Percentiles rank a stretch among this genome's conserved stretches.
Evolutionary conservation across 2,797 vertebrate genomes (phyloP).

Genomic region (Hirundo rustica): DNA sequence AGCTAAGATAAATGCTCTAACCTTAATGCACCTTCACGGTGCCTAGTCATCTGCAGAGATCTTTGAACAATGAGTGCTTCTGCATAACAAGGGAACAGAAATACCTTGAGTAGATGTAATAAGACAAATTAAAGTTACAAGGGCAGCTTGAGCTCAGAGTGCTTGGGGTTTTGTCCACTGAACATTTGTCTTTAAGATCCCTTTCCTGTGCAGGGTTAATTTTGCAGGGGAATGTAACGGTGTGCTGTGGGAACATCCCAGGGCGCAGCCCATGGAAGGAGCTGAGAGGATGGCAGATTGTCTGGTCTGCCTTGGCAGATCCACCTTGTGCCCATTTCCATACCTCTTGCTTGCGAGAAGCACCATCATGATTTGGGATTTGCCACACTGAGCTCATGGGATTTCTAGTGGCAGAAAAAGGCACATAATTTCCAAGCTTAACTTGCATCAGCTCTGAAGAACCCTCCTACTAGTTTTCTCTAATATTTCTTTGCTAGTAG

Average conservation of each 20-base stretch:
- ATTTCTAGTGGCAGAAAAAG: not conserved
- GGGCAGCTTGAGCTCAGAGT: not conserved
- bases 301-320: not conserved
- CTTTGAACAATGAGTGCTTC: conserved; percentile 37
- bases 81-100: conserved; percentile 25
- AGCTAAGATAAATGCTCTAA: conserved; percentile 49
- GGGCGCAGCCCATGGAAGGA: not conserved
- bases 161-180: not conserved
- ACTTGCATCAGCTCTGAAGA: not conserved
- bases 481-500: conserved; percentile 12
- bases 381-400: not conserved
- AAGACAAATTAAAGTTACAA: conserved; percentile 37
- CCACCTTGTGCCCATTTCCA: not conserved
- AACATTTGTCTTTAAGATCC: not conserved
- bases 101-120: not conserved
- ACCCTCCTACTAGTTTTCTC: not conserved
- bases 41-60: conserved; percentile 34
- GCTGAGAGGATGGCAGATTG: not conserved
- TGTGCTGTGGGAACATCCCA: rapidly evolving
- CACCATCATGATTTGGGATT: not conserved
- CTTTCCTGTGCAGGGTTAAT: not conserved
- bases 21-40: conserved; percentile 50
- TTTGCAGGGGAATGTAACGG: not conserved
- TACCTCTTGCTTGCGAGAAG: not conserved
- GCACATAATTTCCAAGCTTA: not conserved